These are phyloP conservation scores for Cheirogaleus major DNA, from an alignment of 2,797 vertebrate genomes.

Conservation along the genomic window DNA sequence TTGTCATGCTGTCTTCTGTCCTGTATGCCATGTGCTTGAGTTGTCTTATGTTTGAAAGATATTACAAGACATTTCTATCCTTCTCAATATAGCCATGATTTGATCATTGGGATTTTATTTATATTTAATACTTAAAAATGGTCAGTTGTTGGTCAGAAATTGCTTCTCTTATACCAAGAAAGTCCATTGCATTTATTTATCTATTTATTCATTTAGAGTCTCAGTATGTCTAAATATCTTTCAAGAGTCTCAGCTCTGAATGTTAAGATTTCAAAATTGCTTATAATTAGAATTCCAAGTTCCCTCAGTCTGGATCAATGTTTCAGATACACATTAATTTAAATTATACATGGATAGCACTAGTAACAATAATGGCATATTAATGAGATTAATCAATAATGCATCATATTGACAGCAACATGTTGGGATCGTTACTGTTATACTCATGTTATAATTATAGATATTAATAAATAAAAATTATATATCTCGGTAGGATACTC, in stretches of 20 bases:
- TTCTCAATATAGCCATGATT: neutral
- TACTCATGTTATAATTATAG: neutral
- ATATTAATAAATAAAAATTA: constrained; percentile 34
- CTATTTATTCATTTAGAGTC: neutral
- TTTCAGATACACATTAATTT: constrained; percentile 37
- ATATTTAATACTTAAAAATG: neutral
- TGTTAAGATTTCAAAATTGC: neutral
- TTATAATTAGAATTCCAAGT: constrained; percentile 25
- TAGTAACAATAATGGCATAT: constrained; percentile 24
- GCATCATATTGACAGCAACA: neutral
- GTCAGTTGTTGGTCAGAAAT: neutral
- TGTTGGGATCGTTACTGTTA: neutral
- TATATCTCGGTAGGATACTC: neutral
- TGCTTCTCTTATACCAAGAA: neutral
- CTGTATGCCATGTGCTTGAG: neutral
- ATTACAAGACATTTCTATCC: neutral
- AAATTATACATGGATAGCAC: constrained; percentile 44
- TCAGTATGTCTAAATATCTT: neutral
- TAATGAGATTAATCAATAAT: constrained; percentile 58
- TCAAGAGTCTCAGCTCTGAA: neutral
- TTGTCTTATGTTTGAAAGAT: neutral
- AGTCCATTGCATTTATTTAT: neutral
- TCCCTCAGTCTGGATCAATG: constrained; percentile 42
- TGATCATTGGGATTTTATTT: neutral
- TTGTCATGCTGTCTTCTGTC: neutral